Base-by-base conservation (phyloP, 2,113 vertebrate genomes). In the Peromyscus californicus region DNA sequence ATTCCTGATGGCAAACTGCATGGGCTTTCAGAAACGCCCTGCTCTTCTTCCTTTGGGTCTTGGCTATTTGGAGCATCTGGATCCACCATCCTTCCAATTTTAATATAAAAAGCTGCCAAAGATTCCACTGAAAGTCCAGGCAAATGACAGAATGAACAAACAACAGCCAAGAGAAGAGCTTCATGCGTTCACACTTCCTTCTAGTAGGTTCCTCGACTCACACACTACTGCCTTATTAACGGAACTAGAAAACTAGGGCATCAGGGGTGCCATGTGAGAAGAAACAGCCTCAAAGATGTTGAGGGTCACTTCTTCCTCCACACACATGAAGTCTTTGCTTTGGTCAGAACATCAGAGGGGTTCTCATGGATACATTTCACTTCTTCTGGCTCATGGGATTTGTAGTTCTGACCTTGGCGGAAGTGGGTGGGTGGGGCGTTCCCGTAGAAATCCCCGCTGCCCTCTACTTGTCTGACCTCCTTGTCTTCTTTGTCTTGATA, bases 21-120 rank as follows among this genome's bases (percentile, higher is more conserved):
- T 76, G 69, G 63, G 4, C 63, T 91, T 83, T 91, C 57, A 83
- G 88, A 78, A 82, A 42, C 57, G 31, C 1, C 22, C 45, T 1
- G 79, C 51, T 39, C 33, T 51, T 72, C n/a, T 29, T 29, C 16
- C 17, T 29, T 69, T 1, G 4, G 1, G 79, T 84, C 36, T 72
- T 94, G 80, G 51, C 7, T 9, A n/a, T 93, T 57, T 22, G 29
- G 67, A 45, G 21, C 29, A 48, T 51, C 87, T 84, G 51, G 31
- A 4, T 61, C 91, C 83, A 90, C 31, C 69, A 22, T 26, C 42
- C 0, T 12, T 24, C 76, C 89, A 48, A 79, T 84, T 95, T 83
- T 57, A 86, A 8, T 22, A 22, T 76, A 74, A 92, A 93, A 94
- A 65, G 45, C 72, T 67, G 22, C 21, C 24, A 88, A 84, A 80